These are phyloP conservation scores for Vulpes lagopus DNA, from an alignment of 2,113 vertebrate genomes.

Conservation along the genomic window DNA sequence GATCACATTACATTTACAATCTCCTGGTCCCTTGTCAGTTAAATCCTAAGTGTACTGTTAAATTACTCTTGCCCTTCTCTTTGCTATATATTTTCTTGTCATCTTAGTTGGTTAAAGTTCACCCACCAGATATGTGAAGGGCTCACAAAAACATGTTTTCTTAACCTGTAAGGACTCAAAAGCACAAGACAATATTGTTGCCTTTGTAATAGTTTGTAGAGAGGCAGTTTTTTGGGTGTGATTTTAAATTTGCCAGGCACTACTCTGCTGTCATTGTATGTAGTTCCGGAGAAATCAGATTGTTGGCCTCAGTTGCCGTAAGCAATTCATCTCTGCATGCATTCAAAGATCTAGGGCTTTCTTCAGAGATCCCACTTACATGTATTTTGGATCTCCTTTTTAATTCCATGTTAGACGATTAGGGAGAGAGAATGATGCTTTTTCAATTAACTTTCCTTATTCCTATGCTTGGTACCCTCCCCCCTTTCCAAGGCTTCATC, in stretches of 20 bases:
- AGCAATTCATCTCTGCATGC: neutral
- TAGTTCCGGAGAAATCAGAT: neutral
- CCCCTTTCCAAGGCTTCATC: neutral
- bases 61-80: neutral
- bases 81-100: neutral
- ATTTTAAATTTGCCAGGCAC: neutral
- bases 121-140: neutral
- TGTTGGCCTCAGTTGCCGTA: neutral
- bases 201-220: neutral
- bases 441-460: neutral
- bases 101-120: neutral
- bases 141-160: neutral
- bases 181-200: neutral
- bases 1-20: neutral
- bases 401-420: neutral
- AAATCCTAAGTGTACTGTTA: neutral
- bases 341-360: neutral
- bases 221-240: neutral
- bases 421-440: neutral
- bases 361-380: neutral
- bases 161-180: neutral
- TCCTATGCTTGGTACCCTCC: neutral
- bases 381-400: neutral
- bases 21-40: neutral
- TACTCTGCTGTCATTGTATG: neutral